Evolutionary conservation across 1,140 invertebrate species (phyloP).

Genomic region (Dermatophagoides farinae): DNA sequence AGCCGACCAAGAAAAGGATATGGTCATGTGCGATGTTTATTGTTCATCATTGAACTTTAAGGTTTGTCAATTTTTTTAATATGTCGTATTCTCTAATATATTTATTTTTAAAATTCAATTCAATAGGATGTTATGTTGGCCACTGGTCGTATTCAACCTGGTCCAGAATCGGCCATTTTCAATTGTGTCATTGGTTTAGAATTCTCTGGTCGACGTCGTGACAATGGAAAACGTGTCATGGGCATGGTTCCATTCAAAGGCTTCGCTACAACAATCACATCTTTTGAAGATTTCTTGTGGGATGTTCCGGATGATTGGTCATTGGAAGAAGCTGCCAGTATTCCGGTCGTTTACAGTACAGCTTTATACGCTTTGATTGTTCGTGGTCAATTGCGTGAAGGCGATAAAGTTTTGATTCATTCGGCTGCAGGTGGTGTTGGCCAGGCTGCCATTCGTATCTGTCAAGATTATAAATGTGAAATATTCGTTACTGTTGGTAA

Average conservation of each 20-base stretch:
- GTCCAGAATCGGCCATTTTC: constrained; percentile 34
- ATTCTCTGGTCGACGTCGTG: constrained; percentile 59
- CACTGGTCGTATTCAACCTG: constrained; percentile 78
- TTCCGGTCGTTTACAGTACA: constrained; percentile 83
- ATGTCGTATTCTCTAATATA: neutral
- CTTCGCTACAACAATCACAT: constrained; percentile 68
- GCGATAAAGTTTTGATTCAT: constrained; percentile 73
- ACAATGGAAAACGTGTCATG: constrained; percentile 60
- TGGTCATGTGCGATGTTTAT: constrained; percentile 51
- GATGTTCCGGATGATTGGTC: constrained; percentile 67
- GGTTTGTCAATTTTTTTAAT: constrained; percentile 27
- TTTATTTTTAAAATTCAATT: neutral
- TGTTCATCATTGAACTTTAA: constrained; percentile 89
- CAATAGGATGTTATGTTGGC: constrained; percentile 34
- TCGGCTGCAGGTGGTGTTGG: constrained; percentile 89
- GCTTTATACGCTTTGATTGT: constrained; percentile 79
- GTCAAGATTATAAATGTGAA: constrained; percentile 63
- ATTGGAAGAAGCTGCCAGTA: constrained; percentile 71
- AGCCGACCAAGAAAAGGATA: constrained; percentile 20
- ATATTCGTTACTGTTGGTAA: constrained; percentile 69
- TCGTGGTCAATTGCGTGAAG: constrained; percentile 54
- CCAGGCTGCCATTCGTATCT: constrained; percentile 81
- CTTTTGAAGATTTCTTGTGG: constrained; percentile 64
- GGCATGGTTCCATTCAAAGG: constrained; percentile 76
- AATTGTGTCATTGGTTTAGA: constrained; percentile 62